These are phyloP conservation scores for Archivesica marissinica DNA, from an alignment of 1,140 invertebrate species.

Conservation along the genomic window DNA sequence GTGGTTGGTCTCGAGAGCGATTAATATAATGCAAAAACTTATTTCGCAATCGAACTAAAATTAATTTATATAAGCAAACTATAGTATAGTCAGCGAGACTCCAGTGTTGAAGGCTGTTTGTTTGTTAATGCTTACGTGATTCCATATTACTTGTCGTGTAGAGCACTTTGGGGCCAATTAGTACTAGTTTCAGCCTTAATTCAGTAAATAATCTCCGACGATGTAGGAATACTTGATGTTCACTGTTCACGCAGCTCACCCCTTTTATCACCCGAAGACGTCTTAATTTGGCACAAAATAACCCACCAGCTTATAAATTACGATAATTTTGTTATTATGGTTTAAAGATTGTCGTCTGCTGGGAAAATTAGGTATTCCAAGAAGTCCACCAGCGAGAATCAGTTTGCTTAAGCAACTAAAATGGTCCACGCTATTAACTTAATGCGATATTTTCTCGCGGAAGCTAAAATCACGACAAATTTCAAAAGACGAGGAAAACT, in stretches of 20 bases:
- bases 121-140: slow-evolving; percentile 18
- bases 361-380: slow-evolving; percentile 57
- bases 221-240: slow-evolving; percentile 15
- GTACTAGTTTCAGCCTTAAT: slow-evolving; percentile 11
- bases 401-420: slow-evolving; percentile 45
- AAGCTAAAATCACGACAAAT: slow-evolving; percentile 30
- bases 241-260: slow-evolving; percentile 13
- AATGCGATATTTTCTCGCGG: slow-evolving; percentile 39
- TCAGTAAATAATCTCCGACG: slow-evolving; percentile 30
- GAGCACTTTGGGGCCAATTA: slow-evolving; percentile 38
- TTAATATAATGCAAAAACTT: not conserved
- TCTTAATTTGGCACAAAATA: slow-evolving; percentile 45
- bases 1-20: no score
- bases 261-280: slow-evolving; percentile 26
- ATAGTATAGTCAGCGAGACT: not conserved
- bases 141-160: slow-evolving; percentile 24
- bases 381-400: slow-evolving; percentile 23
- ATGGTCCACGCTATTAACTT: slow-evolving; percentile 59
- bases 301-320: slow-evolving; percentile 45
- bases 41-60: no score
- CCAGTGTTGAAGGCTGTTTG: no score
- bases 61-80: no score
- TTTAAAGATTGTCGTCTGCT: slow-evolving; percentile 55
- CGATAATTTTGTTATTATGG: slow-evolving; percentile 59
- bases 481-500: slow-evolving; percentile 28